Evolutionary conservation across 2,888 invertebrate species (phyloP), one percentile per base, ranked within the genome.

Genomic region (Ophioninae sp.): DNA sequence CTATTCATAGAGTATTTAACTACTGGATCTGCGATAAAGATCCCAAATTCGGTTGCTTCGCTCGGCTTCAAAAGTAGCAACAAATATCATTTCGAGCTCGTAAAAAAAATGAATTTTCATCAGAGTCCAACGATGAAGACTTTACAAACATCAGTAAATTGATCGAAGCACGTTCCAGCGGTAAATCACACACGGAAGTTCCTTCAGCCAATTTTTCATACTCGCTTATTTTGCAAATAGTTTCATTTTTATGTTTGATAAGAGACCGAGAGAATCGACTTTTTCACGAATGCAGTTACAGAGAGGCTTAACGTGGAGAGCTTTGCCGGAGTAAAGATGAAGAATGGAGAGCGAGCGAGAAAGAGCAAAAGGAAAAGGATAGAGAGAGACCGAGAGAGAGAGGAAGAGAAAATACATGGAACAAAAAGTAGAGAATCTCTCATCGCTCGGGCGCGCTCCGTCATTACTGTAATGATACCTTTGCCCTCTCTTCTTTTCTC

Each of bases 391-490:
- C 22, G 41, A 30, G 30, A n/a, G 13, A 39, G 72, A 41, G 61
- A 51, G 22, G 13, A 41, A 39, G 56, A 30, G 17, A 69, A 71
- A 56, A 68, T 59, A 58, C 59, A 72, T 81, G 65, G 81, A 68
- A 81, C 67, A 76, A 76, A 71, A 77, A 73, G 77, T 77, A 67
- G 73, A 76, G 79, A 87, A 87, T 88, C 87, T 87, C 86, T 88
- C 87, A 87, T 87, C 87, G 87, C 87, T 86, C 79, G 79, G 80
- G 87, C 87, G 87, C 85, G 86, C 89, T 89, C 89, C 90, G 87
- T 91, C 90, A 91, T 91, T 91, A 91, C 90, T 85, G 89, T 90
- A 91, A 91, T 91, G 91, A 91, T 91, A 91, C 90, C 91, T 88
- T 88, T 85, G 83, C 85, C 81, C 83, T 84, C 78, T 81, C 78